phyloP scores from a whole-genome alignment of 23 tunicate genomes.

The Ciona savignyi region DNA sequence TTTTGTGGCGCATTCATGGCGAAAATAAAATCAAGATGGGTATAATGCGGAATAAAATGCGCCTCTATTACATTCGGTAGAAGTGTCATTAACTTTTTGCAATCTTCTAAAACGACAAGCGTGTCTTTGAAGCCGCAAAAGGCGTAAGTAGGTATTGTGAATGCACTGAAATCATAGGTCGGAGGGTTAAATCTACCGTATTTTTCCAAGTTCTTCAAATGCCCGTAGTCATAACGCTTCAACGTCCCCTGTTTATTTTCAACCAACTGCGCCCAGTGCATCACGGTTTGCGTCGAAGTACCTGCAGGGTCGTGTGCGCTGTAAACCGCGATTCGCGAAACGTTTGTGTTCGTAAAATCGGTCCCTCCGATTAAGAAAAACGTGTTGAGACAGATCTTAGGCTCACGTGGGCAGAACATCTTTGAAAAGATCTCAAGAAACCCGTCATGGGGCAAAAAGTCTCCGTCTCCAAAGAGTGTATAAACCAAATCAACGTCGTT shows the following conservation, averaged over 20 bases:
- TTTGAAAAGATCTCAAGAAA: conserved; percentile 18
- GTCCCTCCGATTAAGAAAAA: conserved; percentile 55
- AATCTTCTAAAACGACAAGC: conserved; percentile 54
- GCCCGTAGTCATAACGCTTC: conserved; percentile 68
- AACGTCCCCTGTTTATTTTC: conserved; percentile 17
- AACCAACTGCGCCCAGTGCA: conserved; percentile 85
- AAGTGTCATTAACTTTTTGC: conserved; percentile 18
- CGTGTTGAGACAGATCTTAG: conserved; percentile 35
- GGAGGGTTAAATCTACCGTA: conserved; percentile 45
- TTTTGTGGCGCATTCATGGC: conserved; percentile 27
- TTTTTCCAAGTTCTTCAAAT: conserved; percentile 20
- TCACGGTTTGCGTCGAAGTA: conserved; percentile 70
- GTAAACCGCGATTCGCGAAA: conserved; percentile 61
- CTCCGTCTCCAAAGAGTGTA: conserved; percentile 47
- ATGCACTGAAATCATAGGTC: conserved; percentile 39
- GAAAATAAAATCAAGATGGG: conserved; percentile 71
- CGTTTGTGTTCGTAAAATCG: conserved; percentile 42
- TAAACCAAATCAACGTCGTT: conserved; percentile 20
- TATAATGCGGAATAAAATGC: conserved; percentile 33
- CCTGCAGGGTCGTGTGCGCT: conserved; percentile 78
- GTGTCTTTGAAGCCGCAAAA: conserved; percentile 69
- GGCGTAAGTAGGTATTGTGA: conserved; percentile 67
- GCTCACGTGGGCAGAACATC: conserved; percentile 25
- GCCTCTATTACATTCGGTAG: conserved; percentile 22
- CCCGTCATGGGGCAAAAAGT: conserved; percentile 47